Base-by-base conservation (phyloP, 2,113 vertebrate species). In the Osmerus mordax region DNA sequence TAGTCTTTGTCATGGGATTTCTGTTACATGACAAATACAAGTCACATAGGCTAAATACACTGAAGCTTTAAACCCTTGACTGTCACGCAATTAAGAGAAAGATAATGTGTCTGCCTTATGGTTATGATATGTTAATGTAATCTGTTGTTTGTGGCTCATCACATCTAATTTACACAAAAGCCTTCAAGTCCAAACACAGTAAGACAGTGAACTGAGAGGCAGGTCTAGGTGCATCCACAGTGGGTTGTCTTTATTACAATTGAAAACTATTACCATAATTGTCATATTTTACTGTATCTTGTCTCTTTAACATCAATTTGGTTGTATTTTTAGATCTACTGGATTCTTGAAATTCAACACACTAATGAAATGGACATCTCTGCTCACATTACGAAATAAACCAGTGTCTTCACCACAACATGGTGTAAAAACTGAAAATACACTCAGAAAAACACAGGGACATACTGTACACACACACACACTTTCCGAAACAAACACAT, bases 231-330 rank as follows among this genome's bases (percentile, higher is more conserved):
- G 81, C 76, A 76, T 89, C 80, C 76, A 64, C 47, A 28, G 28
- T 61, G 52, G 61, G 71, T 73, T 71, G 77, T 86, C 84, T 84
- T 78, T 82, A 82, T 89, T 81, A 83, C 67, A 87, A 80, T 69
- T 70, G 81, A 81, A 80, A 14, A 41, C n/a, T 67, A 90, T 91
- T 87, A 89, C 83, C 83, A 87, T 89, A 89, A 87, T 90, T 90
- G 89, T 90, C 88, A 90, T 81, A 80, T 85, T 86, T 89, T 88
- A 86, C 86, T 81, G 79, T 78, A 85, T 83, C 78, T 85, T 83
- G 87, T 89, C 86, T 86, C 79, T 88, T 89, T 87, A 88, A 85
- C 87, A 88, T 89, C 83, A 82, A 81, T 88, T 89, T 87, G 73
- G 78, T 84, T 84, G 79, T 89, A 87, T 88, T 89, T 91, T 87